These are phyloP conservation scores for Sander vitreus DNA, from an alignment of 2,113 vertebrate species.

Conservation along the genomic window DNA sequence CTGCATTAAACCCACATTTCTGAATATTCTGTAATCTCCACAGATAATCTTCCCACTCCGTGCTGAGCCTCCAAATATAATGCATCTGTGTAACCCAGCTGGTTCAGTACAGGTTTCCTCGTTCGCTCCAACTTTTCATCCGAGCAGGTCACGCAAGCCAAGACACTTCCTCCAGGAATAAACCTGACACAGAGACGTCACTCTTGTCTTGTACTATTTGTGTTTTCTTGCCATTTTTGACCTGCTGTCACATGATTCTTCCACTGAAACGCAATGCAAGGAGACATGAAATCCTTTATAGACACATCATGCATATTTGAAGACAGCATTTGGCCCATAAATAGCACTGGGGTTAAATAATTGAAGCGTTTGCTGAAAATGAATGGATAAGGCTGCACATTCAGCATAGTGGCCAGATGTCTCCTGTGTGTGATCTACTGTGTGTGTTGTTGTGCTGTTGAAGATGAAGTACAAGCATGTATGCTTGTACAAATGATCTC, in stretches of 20 bases:
- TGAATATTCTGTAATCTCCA: conserved; percentile 20
- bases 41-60: conserved; percentile 21
- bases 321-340: conserved; percentile 76
- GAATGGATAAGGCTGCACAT: conserved; percentile 54
- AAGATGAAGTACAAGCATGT: conserved; percentile 33
- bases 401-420: conserved; percentile 23
- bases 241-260: conserved; percentile 49
- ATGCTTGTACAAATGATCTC: background rate
- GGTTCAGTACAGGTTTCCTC: conserved; percentile 3
- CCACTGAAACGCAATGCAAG: conserved; percentile 56
- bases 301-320: conserved; percentile 81
- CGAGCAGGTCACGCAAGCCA: conserved; percentile 35
- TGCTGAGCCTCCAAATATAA: conserved; percentile 2
- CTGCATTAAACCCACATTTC: conserved; percentile 23
- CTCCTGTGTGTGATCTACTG: conserved; percentile 27
- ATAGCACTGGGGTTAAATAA: conserved; percentile 78
- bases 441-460: conserved; percentile 2
- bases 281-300: conserved; percentile 74
- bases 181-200: conserved; percentile 59
- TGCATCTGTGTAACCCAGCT: background rate
- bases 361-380: conserved; percentile 75
- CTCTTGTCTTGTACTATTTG: conserved; percentile 41
- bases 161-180: conserved; percentile 52
- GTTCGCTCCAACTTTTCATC: conserved; percentile 4
- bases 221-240: conserved; percentile 37